These are phyloP conservation scores for Climacteris rufus DNA, from an alignment of 2,113 vertebrate genomes.

Conservation along the genomic window DNA sequence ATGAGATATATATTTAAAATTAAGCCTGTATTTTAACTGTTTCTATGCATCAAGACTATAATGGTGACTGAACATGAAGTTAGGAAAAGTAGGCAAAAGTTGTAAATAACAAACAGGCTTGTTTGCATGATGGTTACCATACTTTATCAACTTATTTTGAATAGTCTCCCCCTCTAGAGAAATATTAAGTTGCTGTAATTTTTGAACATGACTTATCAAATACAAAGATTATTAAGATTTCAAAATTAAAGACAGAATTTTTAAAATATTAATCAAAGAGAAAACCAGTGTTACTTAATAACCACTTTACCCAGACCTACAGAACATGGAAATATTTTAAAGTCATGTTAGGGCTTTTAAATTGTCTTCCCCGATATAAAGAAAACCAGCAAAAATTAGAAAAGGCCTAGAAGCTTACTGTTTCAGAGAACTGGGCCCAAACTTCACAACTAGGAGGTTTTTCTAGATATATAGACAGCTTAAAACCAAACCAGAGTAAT, in stretches of 20 bases:
- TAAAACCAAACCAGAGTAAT: not conserved
- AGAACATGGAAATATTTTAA: not conserved
- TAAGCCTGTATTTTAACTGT: not conserved
- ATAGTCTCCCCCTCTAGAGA: rapidly evolving
- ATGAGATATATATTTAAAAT: not conserved
- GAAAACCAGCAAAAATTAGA: not conserved
- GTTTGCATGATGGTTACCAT: not conserved
- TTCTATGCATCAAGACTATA: not conserved
- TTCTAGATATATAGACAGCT: not conserved
- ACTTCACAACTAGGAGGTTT: not conserved
- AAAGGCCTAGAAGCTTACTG: not conserved
- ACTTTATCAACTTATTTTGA: not conserved
- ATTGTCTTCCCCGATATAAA: not conserved
- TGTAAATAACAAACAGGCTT: not conserved
- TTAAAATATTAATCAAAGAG: not conserved
- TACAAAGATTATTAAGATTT: not conserved
- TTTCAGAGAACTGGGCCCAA: not conserved
- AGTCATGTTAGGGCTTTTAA: not conserved
- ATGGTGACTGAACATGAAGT: not conserved
- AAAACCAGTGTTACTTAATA: not conserved
- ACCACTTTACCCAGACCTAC: not conserved
- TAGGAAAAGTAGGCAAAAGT: not conserved
- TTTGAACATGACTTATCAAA: not conserved
- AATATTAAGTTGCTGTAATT: not conserved
- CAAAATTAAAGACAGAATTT: not conserved